These are phyloP conservation scores for Holothuria leucospilota DNA, from an alignment of 53 echinoderm and acorn worm genomes.

Conservation along the genomic window DNA sequence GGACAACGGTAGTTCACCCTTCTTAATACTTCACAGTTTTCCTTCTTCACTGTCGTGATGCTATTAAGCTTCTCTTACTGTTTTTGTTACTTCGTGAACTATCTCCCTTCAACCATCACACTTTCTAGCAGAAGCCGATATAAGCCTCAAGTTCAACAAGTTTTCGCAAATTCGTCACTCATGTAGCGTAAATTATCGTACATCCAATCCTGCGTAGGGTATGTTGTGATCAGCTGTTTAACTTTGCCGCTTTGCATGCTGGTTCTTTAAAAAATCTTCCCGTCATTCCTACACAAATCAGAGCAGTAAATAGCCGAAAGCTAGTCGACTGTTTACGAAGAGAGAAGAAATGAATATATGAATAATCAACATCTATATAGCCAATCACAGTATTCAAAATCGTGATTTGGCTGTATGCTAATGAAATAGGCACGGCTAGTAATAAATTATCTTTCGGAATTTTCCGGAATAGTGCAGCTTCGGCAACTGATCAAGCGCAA, in stretches of 20 bases:
- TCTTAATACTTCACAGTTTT: too few species aligned
- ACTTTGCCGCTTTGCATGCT: slow-evolving; percentile 89
- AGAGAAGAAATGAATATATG: slow-evolving; percentile 59
- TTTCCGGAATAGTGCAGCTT: slow-evolving; percentile 97
- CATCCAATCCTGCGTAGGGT: background rate
- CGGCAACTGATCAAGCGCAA: slow-evolving; percentile 99
- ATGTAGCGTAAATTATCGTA: too few species aligned
- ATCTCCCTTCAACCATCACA: too few species aligned
- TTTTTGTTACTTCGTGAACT: too few species aligned
- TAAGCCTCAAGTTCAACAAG: too few species aligned
- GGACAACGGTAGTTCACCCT: too few species aligned
- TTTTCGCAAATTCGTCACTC: too few species aligned
- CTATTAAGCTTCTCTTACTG: too few species aligned
- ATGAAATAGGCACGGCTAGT: slow-evolving; percentile 85
- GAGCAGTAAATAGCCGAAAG: slow-evolving; percentile 30
- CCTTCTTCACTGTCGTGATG: too few species aligned
- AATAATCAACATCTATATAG: slow-evolving; percentile 77
- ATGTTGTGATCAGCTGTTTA: slow-evolving; percentile 54
- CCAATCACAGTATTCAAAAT: slow-evolving; percentile 47
- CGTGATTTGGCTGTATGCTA: slow-evolving; percentile 77
- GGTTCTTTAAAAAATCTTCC: slow-evolving; percentile 99
- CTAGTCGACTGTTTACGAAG: slow-evolving; percentile 74
- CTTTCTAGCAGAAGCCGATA: too few species aligned
- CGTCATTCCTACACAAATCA: slow-evolving; percentile 81
- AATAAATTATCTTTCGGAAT: slow-evolving; percentile 86